Conservation (phyloP, 2,888 invertebrate species). For the Homarus gammarus region DNA sequence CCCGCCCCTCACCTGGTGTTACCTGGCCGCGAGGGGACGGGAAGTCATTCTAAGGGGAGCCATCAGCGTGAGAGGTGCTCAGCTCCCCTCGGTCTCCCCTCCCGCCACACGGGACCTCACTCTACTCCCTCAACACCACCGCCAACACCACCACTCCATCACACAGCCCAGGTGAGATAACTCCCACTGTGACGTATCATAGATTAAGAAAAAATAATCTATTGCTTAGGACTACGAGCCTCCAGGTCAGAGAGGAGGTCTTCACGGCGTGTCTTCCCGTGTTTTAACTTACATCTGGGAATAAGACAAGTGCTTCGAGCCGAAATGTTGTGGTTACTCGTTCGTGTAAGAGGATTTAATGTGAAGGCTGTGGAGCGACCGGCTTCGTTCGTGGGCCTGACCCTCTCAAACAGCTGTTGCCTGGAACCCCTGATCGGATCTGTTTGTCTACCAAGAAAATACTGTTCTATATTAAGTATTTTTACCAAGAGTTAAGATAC, state of each 20-base stretch:
- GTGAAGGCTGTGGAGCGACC: neutral
- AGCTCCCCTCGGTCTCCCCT: slow-evolving; percentile 31
- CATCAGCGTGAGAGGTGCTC: slow-evolving; percentile 63
- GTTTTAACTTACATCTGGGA: too few relatives aligned
- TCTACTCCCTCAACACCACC: neutral
- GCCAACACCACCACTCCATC: neutral
- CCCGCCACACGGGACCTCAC: neutral
- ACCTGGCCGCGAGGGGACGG: slow-evolving; percentile 66
- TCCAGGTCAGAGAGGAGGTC: neutral
- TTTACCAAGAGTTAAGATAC: too few relatives aligned
- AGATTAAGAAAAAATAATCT: neutral
- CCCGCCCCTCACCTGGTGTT: slow-evolving; percentile 57
- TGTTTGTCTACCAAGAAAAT: too few relatives aligned
- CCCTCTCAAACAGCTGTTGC: too few relatives aligned
- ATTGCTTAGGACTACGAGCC: neutral
- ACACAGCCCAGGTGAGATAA: neutral
- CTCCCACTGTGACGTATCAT: neutral
- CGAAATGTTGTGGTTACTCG: neutral
- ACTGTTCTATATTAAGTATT: too few relatives aligned
- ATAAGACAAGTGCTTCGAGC: neutral
- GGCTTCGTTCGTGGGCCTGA: too few relatives aligned
- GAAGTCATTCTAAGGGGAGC: slow-evolving; percentile 65
- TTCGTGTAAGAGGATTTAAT: slow-evolving; percentile 11
- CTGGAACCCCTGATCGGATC: too few relatives aligned
- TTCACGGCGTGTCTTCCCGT: neutral